phyloP scores from a whole-genome alignment of 1,140 invertebrate species.

The Ceratitis capitata region DNA sequence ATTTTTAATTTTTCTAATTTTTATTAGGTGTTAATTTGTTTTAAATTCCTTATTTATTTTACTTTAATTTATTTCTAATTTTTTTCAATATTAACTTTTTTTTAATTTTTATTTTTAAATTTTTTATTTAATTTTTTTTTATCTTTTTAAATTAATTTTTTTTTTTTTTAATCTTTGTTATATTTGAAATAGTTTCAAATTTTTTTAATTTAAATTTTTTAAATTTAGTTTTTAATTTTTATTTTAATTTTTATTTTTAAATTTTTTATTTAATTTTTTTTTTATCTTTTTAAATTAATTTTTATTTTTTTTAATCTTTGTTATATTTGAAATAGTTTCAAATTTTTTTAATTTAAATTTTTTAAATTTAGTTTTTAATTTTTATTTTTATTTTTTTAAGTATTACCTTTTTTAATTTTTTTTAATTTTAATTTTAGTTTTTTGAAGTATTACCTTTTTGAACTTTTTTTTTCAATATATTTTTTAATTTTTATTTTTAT shows the following conservation, averaged over 20 bases:
- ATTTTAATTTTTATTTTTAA: background rate
- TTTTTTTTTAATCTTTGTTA: background rate
- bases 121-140: background rate
- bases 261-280: background rate
- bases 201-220: background rate
- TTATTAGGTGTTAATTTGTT: too few relatives aligned
- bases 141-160: background rate
- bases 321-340: too few relatives aligned
- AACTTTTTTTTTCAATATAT: too few relatives aligned
- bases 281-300: background rate
- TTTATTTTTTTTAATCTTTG: background rate
- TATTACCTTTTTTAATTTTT: background rate
- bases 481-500: too few relatives aligned
- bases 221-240: background rate
- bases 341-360: background rate
- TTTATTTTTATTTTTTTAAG: background rate
- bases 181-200: too few relatives aligned
- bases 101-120: background rate
- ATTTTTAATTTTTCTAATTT: background rate
- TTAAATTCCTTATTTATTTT: background rate
- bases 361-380: background rate
- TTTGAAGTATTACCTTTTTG: background rate
- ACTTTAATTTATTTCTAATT: background rate
- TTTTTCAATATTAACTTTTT: background rate
- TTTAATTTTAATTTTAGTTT: background rate